Evolutionary conservation across 2,113 vertebrate species (phyloP).

Genomic region (Shinisaurus crocodilurus): DNA sequence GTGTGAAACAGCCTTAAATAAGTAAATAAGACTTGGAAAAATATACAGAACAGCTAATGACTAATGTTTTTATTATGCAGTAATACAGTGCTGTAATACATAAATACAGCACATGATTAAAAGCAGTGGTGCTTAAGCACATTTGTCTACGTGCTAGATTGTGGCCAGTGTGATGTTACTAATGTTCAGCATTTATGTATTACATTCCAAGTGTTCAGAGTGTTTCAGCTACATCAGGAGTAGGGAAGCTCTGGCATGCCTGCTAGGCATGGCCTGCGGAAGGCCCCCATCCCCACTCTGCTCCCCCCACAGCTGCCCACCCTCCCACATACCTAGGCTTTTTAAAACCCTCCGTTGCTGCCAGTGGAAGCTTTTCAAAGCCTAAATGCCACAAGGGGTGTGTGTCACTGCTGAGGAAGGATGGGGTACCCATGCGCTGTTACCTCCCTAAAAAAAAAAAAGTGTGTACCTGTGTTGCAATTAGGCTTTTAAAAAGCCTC

Average conservation of each 20-base stretch:
- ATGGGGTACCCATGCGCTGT: too few species aligned
- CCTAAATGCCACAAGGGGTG: not conserved
- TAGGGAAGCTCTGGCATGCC: too few species aligned
- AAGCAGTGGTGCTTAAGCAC: not conserved
- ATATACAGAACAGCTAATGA: not conserved
- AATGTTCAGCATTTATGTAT: not conserved
- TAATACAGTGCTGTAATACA: not conserved
- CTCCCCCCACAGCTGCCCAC: not conserved
- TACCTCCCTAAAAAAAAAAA: too few species aligned
- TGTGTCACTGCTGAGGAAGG: too few species aligned
- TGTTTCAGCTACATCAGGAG: not conserved
- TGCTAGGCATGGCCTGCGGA: too few species aligned
- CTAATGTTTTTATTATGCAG: not conserved
- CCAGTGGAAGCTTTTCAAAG: not conserved
- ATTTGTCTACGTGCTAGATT: not conserved
- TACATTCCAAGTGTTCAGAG: not conserved
- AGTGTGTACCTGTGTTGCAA: not conserved
- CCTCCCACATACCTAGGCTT: too few species aligned
- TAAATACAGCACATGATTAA: not conserved
- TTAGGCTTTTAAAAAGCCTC: not conserved
- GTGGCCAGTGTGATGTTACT: not conserved
- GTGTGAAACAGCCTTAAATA: not conserved
- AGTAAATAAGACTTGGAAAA: not conserved
- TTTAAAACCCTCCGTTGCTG: not conserved
- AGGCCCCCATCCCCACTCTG: not conserved